A percentile compares a stretch with the other conserved stretches of the same genome.
Evolutionary conservation across 2,113 vertebrate species (phyloP).

Genomic region (Casuarius casuarius): DNA sequence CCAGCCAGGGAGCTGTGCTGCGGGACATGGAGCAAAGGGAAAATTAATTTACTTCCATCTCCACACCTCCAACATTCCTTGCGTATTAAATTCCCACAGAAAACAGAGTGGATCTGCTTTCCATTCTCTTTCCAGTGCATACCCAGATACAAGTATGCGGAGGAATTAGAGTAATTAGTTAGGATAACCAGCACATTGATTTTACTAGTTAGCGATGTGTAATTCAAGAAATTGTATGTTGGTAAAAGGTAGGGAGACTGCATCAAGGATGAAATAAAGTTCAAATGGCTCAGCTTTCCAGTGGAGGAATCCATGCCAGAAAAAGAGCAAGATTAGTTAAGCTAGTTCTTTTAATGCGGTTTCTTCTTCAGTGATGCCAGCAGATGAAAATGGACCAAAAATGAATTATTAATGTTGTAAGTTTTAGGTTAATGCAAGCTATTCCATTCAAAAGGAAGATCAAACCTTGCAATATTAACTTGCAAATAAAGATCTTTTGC

Average conservation of each 20-base stretch:
- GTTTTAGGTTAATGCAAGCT: conserved; percentile 43
- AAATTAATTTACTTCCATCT: background rate
- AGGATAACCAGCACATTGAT: background rate
- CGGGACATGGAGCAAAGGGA: background rate
- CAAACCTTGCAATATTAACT: conserved; percentile 65
- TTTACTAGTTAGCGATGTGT: conserved; percentile 28
- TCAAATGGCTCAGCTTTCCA: conserved; percentile 24
- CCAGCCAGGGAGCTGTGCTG: background rate
- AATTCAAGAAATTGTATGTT: background rate
- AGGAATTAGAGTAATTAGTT: conserved; percentile 19
- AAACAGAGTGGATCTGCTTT: conserved; percentile 15
- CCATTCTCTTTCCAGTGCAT: conserved; percentile 30
- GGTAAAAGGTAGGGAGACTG: background rate
- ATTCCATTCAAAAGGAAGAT: conserved; percentile 43
- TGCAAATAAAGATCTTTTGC: background rate
- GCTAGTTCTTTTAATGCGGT: background rate
- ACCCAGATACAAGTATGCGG: background rate
- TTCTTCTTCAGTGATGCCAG: conserved; percentile 21
- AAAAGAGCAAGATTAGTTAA: conserved; percentile 50
- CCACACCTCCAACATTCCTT: background rate
- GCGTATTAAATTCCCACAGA: background rate
- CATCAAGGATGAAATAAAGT: background rate
- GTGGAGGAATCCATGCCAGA: conserved; percentile 3
- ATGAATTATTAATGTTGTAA: conserved; percentile 40
- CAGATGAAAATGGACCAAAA: conserved; percentile 9